A percentile compares a stretch with the other conserved stretches of the same genome.
These are phyloP conservation scores for Ciconia boyciana DNA, from an alignment of 2,113 vertebrate genomes.

Conservation along the genomic window DNA sequence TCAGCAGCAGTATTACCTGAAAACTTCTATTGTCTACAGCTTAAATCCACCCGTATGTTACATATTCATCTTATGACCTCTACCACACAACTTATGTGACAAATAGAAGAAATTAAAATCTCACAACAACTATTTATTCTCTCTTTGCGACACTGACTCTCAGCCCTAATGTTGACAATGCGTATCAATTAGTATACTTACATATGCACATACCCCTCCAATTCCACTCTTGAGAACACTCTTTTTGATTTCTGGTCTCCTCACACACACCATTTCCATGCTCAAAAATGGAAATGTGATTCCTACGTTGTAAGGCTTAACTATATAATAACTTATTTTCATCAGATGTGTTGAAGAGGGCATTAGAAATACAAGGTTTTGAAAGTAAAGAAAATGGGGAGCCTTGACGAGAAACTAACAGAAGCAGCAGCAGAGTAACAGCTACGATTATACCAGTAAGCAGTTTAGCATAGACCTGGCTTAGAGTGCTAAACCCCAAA, in stretches of 20 bases:
- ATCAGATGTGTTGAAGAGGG: not conserved
- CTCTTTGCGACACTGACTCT: not conserved
- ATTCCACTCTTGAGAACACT: not conserved
- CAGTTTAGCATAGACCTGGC: not conserved
- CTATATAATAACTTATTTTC: not conserved
- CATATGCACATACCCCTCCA: not conserved
- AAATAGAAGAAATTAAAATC: not conserved
- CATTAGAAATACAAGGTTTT: not conserved
- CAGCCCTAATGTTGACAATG: not conserved
- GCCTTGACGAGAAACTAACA: not conserved
- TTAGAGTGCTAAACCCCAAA: not conserved
- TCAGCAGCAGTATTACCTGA: not conserved
- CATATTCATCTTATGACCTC: not conserved
- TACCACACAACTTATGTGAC: accelerated
- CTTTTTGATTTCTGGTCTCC: not conserved
- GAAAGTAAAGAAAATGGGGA: not conserved
- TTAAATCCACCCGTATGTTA: not conserved
- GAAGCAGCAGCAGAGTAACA: not conserved
- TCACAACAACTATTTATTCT: not conserved
- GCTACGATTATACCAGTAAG: not conserved
- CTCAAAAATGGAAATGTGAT: not conserved
- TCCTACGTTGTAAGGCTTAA: not conserved
- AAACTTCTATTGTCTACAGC: not conserved
- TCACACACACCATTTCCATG: not conserved
- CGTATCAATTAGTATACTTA: not conserved